A percentile compares a stretch with the other conserved stretches of the same genome.
Evolutionary conservation across 2,888 invertebrate species (phyloP).

Genomic region (Epinotia demarniana): DNA sequence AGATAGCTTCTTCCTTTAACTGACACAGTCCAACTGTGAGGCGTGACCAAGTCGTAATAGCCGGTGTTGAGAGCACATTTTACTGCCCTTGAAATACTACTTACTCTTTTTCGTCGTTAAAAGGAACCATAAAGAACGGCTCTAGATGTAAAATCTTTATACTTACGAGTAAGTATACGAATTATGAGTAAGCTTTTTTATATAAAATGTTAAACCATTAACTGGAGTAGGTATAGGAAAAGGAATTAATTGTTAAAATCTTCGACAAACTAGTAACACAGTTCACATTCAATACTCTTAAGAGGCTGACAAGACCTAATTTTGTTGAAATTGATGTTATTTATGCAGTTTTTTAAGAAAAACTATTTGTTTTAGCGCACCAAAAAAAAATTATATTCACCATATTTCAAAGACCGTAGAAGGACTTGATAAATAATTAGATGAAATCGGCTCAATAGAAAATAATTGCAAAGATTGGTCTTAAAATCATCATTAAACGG

Average conservation of each 20-base stretch:
- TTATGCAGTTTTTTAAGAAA: no score
- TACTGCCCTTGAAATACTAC: constrained; percentile 9
- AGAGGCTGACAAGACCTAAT: no score
- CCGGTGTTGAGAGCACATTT: constrained; percentile 15
- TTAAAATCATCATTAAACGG: no score
- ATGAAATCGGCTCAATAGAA: no score
- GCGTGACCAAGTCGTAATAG: constrained; percentile 17
- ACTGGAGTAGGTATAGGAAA: background rate
- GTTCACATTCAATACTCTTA: no score
- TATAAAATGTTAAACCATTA: background rate
- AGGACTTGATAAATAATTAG: no score
- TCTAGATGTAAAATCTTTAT: constrained; percentile 5
- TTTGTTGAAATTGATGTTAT: no score
- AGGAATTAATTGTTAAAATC: background rate
- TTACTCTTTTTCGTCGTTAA: constrained; percentile 15
- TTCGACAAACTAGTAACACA: no score
- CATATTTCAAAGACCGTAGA: no score
- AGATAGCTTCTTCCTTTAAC: background rate
- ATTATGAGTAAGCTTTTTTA: background rate
- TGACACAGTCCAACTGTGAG: background rate
- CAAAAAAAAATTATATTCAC: no score
- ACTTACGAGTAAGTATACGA: background rate
- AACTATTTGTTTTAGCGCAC: no score
- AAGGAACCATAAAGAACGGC: constrained; percentile 8
- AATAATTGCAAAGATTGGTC: no score